Evolutionary conservation across 1,140 invertebrate species (phyloP).

Genomic region (Portunus trituberculatus): DNA sequence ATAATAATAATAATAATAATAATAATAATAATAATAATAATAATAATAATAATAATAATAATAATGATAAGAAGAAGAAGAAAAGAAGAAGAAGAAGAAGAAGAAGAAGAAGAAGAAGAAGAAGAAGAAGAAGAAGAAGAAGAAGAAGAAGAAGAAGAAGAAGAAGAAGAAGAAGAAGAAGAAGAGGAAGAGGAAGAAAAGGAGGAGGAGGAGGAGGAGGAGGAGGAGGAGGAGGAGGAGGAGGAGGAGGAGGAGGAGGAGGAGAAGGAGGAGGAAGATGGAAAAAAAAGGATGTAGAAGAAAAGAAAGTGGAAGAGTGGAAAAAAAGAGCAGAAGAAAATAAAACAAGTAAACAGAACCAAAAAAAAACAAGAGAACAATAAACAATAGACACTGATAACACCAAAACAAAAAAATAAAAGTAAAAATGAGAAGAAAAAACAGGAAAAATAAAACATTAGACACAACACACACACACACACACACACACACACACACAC

Average conservation of each 20-base stretch:
- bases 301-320: neutral
- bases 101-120: too few species aligned
- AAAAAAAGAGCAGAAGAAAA: neutral
- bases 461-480: neutral
- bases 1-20: too few species aligned
- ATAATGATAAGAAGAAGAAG: too few species aligned
- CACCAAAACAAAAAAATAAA: too few species aligned
- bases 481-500: conserved; percentile 29
- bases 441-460: neutral
- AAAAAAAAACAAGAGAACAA: neutral
- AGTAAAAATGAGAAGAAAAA: neutral
- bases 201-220: neutral
- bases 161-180: too few species aligned
- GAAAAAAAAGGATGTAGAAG: neutral
- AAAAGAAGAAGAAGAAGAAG: too few species aligned
- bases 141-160: too few species aligned
- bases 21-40: too few species aligned
- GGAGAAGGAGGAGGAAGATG: neutral
- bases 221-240: neutral
- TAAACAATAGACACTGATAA: too few species aligned
- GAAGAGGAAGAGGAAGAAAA: too few species aligned
- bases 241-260: neutral
- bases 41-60: too few species aligned
- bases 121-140: too few species aligned
- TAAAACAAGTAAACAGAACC: neutral